These are phyloP conservation scores for Apis florea DNA, from an alignment of 1,140 invertebrate species.

Conservation along the genomic window DNA sequence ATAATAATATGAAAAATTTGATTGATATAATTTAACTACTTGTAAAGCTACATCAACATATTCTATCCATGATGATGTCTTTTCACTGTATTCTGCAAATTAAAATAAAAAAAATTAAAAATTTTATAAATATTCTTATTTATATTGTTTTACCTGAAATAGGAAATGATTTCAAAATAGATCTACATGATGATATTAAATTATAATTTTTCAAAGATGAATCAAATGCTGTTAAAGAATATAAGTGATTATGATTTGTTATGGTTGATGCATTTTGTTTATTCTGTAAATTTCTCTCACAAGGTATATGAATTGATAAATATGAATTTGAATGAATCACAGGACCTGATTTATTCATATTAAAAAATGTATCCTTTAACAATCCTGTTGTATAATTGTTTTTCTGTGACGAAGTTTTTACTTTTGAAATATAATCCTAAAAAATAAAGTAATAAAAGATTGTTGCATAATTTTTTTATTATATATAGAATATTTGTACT, in stretches of 20 bases:
- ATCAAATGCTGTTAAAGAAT: conserved; percentile 3
- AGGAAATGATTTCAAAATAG: background rate
- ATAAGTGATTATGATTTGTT: background rate
- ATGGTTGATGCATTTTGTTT: background rate
- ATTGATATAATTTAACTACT: background rate
- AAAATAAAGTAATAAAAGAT: background rate
- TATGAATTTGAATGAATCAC: conserved; percentile 39
- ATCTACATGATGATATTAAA: conserved; percentile 2
- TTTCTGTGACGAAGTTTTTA: conserved; percentile 7
- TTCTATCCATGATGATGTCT: conserved; percentile 16
- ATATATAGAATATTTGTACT: background rate
- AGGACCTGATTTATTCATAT: conserved; percentile 24
- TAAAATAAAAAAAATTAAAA: background rate
- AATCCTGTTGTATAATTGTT: conserved; percentile 1
- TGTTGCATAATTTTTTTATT: background rate
- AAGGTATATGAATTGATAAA: conserved; percentile 42
- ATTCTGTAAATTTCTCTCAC: conserved; percentile 4
- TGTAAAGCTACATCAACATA: conserved; percentile 36
- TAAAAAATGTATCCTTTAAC: conserved; percentile 8
- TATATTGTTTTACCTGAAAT: conserved; percentile 6
- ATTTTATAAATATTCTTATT: background rate
- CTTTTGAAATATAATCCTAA: conserved; percentile 23
- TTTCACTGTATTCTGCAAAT: conserved; percentile 11
- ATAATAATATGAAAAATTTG: background rate
- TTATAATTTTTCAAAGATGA: conserved; percentile 3